Conservation (phyloP, 2,888 invertebrate genomes). For the Dryobotodes eremita region DNA sequence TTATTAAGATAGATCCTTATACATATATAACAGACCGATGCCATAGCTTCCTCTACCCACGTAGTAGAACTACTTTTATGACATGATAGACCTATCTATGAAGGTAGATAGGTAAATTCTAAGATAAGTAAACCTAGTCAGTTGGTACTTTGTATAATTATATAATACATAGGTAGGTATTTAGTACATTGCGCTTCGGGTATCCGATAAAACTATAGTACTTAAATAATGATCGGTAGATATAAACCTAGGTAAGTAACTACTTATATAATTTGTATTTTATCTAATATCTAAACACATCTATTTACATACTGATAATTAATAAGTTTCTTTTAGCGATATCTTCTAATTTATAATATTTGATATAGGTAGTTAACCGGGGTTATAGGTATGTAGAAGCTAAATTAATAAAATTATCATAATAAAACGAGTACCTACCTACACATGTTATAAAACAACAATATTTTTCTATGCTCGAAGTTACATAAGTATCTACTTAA, state of each 20-base stretch:
- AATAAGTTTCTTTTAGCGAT: neutral
- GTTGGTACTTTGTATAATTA: too few relatives aligned
- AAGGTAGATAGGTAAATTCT: constrained; percentile 1
- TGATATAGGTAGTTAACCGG: neutral
- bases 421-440: neutral
- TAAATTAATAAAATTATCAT: neutral
- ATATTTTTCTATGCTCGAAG: constrained; percentile 1
- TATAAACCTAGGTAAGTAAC: neutral
- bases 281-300: constrained; percentile 12
- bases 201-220: constrained; percentile 17
- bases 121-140: constrained; percentile 13
- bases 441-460: constrained; percentile 7
- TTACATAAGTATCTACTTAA: constrained; percentile 20
- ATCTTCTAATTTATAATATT: constrained; percentile 8
- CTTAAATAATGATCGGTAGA: constrained; percentile 7
- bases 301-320: constrained; percentile 15
- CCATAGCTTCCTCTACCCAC: constrained; percentile 37
- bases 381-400: neutral
- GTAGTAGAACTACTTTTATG: neutral
- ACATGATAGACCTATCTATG: neutral
- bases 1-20: neutral
- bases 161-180: neutral
- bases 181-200: neutral
- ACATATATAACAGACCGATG: constrained; percentile 19
- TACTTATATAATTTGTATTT: neutral